A percentile compares a stretch with the other conserved stretches of the same genome.
These are phyloP conservation scores for Lissocephala sabroskyi DNA, from an alignment of 2,888 invertebrate genomes.

Conservation along the genomic window DNA sequence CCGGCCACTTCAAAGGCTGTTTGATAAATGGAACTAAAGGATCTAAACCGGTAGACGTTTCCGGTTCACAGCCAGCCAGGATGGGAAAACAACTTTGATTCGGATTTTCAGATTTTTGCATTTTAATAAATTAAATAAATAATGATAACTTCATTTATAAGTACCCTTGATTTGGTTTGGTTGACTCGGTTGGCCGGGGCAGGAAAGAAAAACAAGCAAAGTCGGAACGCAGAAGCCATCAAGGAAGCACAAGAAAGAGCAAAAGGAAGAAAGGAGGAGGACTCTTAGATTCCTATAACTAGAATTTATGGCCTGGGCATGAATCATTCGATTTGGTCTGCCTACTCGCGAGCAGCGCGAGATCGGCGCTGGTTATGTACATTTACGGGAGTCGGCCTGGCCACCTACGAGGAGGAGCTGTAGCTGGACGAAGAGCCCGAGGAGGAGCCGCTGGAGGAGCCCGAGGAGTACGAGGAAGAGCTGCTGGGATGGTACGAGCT, in stretches of 20 bases:
- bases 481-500: slow-evolving; percentile 82
- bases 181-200: background rate
- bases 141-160: slow-evolving; percentile 55
- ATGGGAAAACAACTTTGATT: too few relatives aligned
- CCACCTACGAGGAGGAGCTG: slow-evolving; percentile 57
- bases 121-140: slow-evolving; percentile 71
- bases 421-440: slow-evolving; percentile 59
- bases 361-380: slow-evolving; percentile 41
- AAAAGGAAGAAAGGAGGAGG: slow-evolving; percentile 3
- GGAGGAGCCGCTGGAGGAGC: slow-evolving; percentile 67
- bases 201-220: background rate
- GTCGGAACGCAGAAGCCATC: too few relatives aligned
- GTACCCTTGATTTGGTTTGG: slow-evolving; percentile 20
- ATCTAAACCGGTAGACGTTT: too few relatives aligned
- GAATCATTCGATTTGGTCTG: slow-evolving; percentile 53
- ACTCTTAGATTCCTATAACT: slow-evolving; percentile 38
- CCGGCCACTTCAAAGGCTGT: too few relatives aligned
- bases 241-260: background rate
- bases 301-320: slow-evolving; percentile 54
- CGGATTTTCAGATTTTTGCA: slow-evolving; percentile 54
- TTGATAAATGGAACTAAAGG: too few relatives aligned
- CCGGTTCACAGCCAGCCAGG: too few relatives aligned
- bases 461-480: slow-evolving; percentile 75
- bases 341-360: slow-evolving; percentile 34
- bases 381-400: slow-evolving; percentile 22